Conservation (phyloP, 2,888 invertebrate species). For the Papilio demoleus region DNA sequence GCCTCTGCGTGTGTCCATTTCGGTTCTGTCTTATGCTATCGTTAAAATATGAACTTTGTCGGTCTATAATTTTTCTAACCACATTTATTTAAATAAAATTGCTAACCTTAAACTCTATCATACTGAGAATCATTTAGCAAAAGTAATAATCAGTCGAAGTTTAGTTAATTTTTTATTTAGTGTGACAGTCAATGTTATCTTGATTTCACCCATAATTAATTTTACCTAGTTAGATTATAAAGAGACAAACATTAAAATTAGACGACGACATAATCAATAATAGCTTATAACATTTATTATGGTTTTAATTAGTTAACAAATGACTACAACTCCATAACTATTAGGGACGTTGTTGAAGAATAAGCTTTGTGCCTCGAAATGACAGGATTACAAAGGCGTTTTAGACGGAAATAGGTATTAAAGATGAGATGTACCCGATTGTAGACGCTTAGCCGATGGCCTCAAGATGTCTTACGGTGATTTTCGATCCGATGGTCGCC, state of each 20-base stretch:
- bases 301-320: background rate
- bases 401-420: background rate
- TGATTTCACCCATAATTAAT: background rate
- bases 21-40: constrained; percentile 6
- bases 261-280: background rate
- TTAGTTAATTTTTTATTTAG: too few relatives aligned
- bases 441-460: too few relatives aligned
- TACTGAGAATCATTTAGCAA: too few relatives aligned
- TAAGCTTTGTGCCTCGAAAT: background rate
- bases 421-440: background rate
- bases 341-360: background rate
- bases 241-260: background rate
- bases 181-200: background rate
- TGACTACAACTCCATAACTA: constrained; percentile 5
- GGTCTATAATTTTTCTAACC: background rate
- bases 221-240: background rate
- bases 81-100: too few relatives aligned
- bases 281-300: background rate
- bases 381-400: background rate
- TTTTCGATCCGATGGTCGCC: too few relatives aligned
- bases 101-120: too few relatives aligned
- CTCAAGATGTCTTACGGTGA: too few relatives aligned
- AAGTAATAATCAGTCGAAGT: too few relatives aligned
- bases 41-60: background rate
- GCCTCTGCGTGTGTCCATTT: constrained; percentile 28